phyloP scores from a whole-genome alignment of 2,888 invertebrate species.

The Meliscaeva auricollis region DNA sequence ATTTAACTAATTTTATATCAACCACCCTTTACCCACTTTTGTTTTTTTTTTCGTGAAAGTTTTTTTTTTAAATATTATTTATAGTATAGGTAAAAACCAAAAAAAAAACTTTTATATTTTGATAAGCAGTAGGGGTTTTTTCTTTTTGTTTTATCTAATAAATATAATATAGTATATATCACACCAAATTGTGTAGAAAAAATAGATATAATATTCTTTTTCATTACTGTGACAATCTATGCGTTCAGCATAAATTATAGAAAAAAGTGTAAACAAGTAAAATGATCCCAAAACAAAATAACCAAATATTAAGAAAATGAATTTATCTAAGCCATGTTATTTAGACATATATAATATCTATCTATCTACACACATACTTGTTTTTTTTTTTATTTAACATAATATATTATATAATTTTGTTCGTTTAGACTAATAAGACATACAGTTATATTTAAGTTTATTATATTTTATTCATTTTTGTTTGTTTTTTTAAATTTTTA shows the following conservation, averaged over 20 bases:
- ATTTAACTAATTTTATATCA: slow-evolving; percentile 60
- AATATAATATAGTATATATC: slow-evolving; percentile 42
- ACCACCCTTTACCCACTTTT: slow-evolving; percentile 55
- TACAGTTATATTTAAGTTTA: slow-evolving; percentile 30
- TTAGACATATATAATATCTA: slow-evolving; percentile 62
- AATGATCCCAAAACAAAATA: slow-evolving; percentile 21
- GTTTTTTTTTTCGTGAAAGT: slow-evolving; percentile 18
- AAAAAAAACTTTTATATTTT: slow-evolving; percentile 1
- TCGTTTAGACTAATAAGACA: slow-evolving; percentile 41
- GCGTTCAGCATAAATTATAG: slow-evolving; percentile 14
- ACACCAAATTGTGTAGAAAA: slow-evolving; percentile 63
- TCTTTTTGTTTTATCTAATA: slow-evolving; percentile 28
- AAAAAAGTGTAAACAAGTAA: slow-evolving; percentile 22
- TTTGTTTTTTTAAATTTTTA: slow-evolving; percentile 8
- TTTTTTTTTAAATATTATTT: slow-evolving; percentile 18
- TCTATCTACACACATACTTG: slow-evolving; percentile 57
- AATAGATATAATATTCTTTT: slow-evolving; percentile 13
- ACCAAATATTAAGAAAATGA: slow-evolving; percentile 6
- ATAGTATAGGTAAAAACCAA: slow-evolving; percentile 7
- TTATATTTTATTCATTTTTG: neutral
- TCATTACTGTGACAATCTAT: slow-evolving; percentile 16
- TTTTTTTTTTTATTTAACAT: slow-evolving; percentile 29
- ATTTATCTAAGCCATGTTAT: slow-evolving; percentile 53
- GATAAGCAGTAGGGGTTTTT: slow-evolving; percentile 13
- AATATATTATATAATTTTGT: slow-evolving; percentile 32